Evolutionary conservation across 1,140 invertebrate species (phyloP).

Genomic region (Sitobion miscanthi): DNA sequence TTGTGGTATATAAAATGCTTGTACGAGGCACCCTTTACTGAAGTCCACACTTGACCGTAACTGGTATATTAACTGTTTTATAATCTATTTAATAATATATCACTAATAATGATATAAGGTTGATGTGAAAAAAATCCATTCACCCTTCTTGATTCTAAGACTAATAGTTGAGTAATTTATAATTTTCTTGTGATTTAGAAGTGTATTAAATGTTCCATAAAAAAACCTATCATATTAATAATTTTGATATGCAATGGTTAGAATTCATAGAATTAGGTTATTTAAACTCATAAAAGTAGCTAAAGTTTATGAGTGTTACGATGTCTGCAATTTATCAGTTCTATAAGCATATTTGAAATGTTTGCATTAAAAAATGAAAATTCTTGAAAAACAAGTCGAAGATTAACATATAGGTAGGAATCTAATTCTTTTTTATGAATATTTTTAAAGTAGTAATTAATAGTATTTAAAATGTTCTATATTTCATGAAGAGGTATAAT

Average conservation of each 20-base stretch:
- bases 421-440: too few relatives aligned
- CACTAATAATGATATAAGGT: neutral
- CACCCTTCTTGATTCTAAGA: neutral
- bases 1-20: neutral
- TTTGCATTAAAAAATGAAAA: neutral
- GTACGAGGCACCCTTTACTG: neutral
- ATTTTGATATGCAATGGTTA: neutral
- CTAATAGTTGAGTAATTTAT: too few relatives aligned
- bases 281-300: neutral
- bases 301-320: too few relatives aligned
- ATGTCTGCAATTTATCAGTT: too few relatives aligned
- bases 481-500: too few relatives aligned
- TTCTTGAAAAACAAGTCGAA: too few relatives aligned
- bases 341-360: too few relatives aligned
- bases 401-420: neutral
- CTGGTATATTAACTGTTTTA: neutral
- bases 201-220: neutral
- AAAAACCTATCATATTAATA: neutral
- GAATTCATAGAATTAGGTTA: neutral
- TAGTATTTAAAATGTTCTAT: neutral
- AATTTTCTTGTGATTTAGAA: neutral
- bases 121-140: neutral
- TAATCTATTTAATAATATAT: neutral
- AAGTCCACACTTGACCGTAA: neutral
- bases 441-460: too few relatives aligned